Evolutionary conservation across 2,888 invertebrate species (phyloP).

Genomic region (Archips crataeganus): DNA sequence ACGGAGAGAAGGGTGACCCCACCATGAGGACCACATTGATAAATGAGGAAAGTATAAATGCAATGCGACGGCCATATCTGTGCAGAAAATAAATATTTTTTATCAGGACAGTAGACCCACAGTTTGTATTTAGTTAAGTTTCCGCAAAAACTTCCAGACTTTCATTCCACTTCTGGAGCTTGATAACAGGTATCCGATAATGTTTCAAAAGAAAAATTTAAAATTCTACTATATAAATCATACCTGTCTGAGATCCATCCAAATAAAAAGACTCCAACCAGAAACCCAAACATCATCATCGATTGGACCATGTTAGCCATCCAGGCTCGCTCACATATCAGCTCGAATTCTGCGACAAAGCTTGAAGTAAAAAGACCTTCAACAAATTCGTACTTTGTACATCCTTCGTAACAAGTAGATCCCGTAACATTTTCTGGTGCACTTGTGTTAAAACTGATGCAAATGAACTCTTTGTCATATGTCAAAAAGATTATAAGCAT

Average conservation of each 20-base stretch:
- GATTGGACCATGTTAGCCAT: conserved; percentile 63
- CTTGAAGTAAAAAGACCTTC: conserved; percentile 55
- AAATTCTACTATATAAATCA: background rate
- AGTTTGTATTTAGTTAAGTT: no score
- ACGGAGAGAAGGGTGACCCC: conserved; percentile 87
- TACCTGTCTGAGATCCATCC: conserved; percentile 73
- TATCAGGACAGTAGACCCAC: background rate
- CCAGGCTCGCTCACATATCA: conserved; percentile 66
- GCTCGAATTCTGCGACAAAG: conserved; percentile 59
- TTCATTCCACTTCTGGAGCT: no score
- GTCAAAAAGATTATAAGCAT: conserved; percentile 61
- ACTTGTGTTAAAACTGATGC: conserved; percentile 53
- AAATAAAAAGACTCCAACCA: conserved; percentile 58
- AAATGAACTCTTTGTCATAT: conserved; percentile 59
- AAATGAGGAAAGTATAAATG: conserved; percentile 87
- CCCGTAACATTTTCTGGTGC: conserved; percentile 48
- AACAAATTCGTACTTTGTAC: conserved; percentile 57
- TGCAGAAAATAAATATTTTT: background rate
- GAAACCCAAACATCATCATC: conserved; percentile 62
- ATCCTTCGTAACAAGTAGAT: conserved; percentile 62
- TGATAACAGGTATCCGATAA: no score
- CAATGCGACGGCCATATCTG: conserved; percentile 79
- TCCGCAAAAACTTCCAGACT: no score
- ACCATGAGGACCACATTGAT: conserved; percentile 88
- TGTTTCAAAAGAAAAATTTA: no score